Evolutionary conservation across 2,113 vertebrate genomes (phyloP), one percentile per base, ranked within the genome.

Genomic region (Eulacestoma nigropectus): DNA sequence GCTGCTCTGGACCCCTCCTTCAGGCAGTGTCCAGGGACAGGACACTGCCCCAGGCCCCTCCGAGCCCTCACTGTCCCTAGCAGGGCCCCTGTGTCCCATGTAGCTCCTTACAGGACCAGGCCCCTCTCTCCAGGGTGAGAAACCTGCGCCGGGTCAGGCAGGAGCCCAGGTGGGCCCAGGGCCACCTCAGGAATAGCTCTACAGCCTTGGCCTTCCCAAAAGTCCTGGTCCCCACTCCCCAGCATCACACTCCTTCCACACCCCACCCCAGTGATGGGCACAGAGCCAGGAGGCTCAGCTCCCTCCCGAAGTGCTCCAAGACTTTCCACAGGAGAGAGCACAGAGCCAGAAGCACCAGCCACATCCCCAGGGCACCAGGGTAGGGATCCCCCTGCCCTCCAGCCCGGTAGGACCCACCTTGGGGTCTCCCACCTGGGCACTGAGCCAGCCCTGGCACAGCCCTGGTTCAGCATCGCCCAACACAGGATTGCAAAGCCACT

Each of bases 401-500:
- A 30, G 6, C 23, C 20, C 0, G 0, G 2, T 4, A 23, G 46
- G 13, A 75, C 20, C 20, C 29, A 21, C 30, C 16, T 1, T 23
- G 42, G 42, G 5, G 19, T 37, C 15, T 57, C n/a, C n/a, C 21
- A 44, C 4, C 32, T 9, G 12, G 63, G 57, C 4, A 23, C 35
- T 37, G 47, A 65, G 41, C 2, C 3, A 74, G 46, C 8, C 21
- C 26, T 25, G 59, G n/a, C 56, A 53, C 35, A 32, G 32, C 44
- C 42, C 62, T 63, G 39, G 21, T 8, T 17, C 5, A 4, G 32
- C 47, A 64, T 19, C 49, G 26, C 15, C 29, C 64, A 70, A 4
- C 27, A 41, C 16, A 23, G 63, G n/a, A 53, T 21, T 3, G 22
- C n/a, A 53, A 55, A 44, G 7, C 5, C 0, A 3, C 19, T 13